Evolutionary conservation across 2,113 vertebrate genomes (phyloP).

Genomic region (Mirounga angustirostris): DNA sequence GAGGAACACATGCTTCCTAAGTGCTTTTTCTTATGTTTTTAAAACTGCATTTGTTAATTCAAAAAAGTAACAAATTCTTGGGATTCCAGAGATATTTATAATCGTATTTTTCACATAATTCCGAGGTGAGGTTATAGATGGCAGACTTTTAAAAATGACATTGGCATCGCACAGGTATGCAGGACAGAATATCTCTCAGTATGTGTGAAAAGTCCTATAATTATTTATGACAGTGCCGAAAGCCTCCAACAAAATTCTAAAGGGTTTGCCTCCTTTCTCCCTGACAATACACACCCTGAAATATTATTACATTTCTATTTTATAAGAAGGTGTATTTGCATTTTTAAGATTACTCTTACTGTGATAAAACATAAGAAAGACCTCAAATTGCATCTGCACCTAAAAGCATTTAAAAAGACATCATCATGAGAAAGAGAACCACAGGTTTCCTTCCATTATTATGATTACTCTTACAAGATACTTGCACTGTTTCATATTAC

Average conservation of each 20-base stretch:
- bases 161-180: conserved; percentile 76
- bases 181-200: conserved; percentile 75
- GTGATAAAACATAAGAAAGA: conserved; percentile 72
- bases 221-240: conserved; percentile 71
- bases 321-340: conserved; percentile 56
- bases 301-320: conserved; percentile 61
- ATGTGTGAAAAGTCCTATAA: conserved; percentile 67
- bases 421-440: conserved; percentile 69
- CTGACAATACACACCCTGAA: background rate
- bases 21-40: conserved; percentile 79
- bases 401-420: conserved; percentile 78
- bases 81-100: conserved; percentile 77
- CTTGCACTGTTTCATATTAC: conserved; percentile 68
- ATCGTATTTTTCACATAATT: conserved; percentile 84
- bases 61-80: conserved; percentile 82
- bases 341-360: conserved; percentile 73
- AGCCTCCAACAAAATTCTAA: background rate
- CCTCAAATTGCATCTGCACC: conserved; percentile 77
- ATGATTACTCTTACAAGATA: background rate
- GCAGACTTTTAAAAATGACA: conserved; percentile 84
- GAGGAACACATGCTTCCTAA: conserved; percentile 76
- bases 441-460: conserved; percentile 66
- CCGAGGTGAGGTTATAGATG: conserved; percentile 78
- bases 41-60: conserved; percentile 82
- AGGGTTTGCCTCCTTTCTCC: background rate